Base-by-base conservation (phyloP, 2,888 invertebrate genomes). In the Malthinus seriepunctatus region DNA sequence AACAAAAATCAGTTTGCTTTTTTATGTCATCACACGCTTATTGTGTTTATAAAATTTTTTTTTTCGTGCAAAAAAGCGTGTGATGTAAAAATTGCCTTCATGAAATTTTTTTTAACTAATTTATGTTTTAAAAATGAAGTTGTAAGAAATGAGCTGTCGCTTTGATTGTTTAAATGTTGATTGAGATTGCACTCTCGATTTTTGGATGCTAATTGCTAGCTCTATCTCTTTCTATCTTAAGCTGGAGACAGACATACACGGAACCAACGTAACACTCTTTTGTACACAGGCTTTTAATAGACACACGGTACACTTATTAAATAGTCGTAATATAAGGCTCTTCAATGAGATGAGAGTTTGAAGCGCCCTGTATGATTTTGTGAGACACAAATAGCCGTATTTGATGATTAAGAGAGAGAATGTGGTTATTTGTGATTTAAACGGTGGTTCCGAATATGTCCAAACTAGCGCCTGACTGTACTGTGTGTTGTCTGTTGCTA, bases 401-500 rank as follows among this genome's bases (percentile, higher is more conserved):
- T 11, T 8, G 14, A 37, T 6, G 8, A 6, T 12, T 1, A 37
- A 42, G 15, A 9, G 39, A 42, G 39, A 15, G 39, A 42, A 42
- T 42, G 39, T 15, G 15, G 23, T 23, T 42, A 10, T 35, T 10
- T 35, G 39, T 15, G 39, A 9, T 12, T 7, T 42, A 51, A 60
- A 46, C 56, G 55, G 56, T 57, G 45, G 63, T 34, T 66, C 65
- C 63, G 62, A 63, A 65, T 67, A 65, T 66, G 69, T 69, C 68
- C 65, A 63, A 63, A 62, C 64, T 68, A 70, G 71, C 73, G 70
- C 76, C 76, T 77, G 76, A 84, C 83, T 85, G 85, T 85, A 84
- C 84, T 85, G 84, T 86, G 84, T 88, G 88, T 91, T 91, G 90
- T 91, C 89, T 91, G 91, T 91, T 91, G 91, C 91, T 91, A 91